A percentile compares a stretch with the other conserved stretches of the same genome.
Conservation (phyloP, 2,888 invertebrate species). For the Ferdinandea cuprea region DNA sequence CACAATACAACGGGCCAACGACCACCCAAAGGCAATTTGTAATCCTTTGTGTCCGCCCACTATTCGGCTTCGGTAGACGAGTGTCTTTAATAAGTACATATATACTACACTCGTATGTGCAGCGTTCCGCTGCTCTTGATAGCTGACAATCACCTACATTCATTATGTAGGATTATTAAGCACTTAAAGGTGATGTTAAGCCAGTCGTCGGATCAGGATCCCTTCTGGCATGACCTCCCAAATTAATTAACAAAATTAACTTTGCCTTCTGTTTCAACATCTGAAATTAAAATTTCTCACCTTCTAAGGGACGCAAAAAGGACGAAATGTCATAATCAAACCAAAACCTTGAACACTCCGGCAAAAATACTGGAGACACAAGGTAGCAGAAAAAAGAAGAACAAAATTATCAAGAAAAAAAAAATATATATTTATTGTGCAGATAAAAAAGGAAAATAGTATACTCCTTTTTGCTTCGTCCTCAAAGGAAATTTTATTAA, state of each 20-base stretch:
- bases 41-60: constrained; percentile 53
- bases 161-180: constrained; percentile 46
- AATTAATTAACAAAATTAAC: constrained; percentile 69
- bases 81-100: background rate
- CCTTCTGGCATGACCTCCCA: constrained; percentile 4
- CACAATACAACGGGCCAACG: constrained; percentile 26
- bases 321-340: constrained; percentile 50
- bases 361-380: constrained; percentile 13
- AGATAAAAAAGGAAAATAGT: background rate
- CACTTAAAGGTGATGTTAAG: constrained; percentile 35
- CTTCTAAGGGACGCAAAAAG: constrained; percentile 2
- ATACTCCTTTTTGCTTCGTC: constrained; percentile 4
- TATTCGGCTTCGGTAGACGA: background rate
- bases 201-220: constrained; percentile 23
- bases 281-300: constrained; percentile 34
- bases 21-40: constrained; percentile 63
- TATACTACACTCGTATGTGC: background rate
- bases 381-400: background rate
- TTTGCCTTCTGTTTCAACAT: constrained; percentile 36
- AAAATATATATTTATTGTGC: background rate
- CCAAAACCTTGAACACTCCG: constrained; percentile 17
- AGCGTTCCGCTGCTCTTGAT: constrained; percentile 42
- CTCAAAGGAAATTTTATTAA: constrained; percentile 51
- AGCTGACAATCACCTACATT: constrained; percentile 48
- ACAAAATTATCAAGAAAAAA: constrained; percentile 8